phyloP scores from a whole-genome alignment of 2,797 vertebrate species.

The Lophius americanus region DNA sequence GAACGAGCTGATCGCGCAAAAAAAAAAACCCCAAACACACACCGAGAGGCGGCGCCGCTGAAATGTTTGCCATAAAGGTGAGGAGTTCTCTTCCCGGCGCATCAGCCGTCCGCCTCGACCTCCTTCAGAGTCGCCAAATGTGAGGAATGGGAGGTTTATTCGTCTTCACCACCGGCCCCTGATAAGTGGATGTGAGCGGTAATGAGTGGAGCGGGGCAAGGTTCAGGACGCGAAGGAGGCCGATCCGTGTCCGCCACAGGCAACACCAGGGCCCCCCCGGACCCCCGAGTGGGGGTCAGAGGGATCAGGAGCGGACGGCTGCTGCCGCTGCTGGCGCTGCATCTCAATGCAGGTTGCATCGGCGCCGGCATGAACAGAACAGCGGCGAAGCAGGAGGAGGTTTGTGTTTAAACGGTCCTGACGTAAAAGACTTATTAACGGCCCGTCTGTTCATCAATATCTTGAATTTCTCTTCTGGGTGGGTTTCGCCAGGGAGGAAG shows the following conservation, averaged over 20 bases:
- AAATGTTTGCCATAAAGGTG: slow-evolving; percentile 26
- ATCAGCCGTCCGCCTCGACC: slow-evolving; percentile 24
- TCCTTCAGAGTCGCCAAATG: slow-evolving; percentile 32
- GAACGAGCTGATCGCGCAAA: slow-evolving; percentile 44
- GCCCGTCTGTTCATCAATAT: slow-evolving; percentile 61
- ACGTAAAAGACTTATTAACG: slow-evolving; percentile 58
- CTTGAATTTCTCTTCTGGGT: slow-evolving; percentile 68
- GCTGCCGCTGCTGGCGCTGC: slow-evolving; percentile 62
- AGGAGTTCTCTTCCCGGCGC: slow-evolving; percentile 21
- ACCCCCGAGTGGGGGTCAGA: slow-evolving; percentile 59
- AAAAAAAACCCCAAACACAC: slow-evolving; percentile 1
- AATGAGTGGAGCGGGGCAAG: slow-evolving; percentile 69
- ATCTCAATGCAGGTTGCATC: slow-evolving; percentile 38
- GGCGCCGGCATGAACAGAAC: slow-evolving; percentile 42
- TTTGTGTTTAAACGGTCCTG: slow-evolving; percentile 50
- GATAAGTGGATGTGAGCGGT: slow-evolving; percentile 67
- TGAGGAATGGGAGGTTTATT: slow-evolving; percentile 40
- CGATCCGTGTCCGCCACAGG: slow-evolving; percentile 72
- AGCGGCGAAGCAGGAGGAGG: slow-evolving; percentile 39
- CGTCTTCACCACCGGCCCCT: slow-evolving; percentile 32
- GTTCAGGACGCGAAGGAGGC: slow-evolving; percentile 69
- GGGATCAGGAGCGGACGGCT: slow-evolving; percentile 60
- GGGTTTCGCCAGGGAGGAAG: slow-evolving; percentile 57
- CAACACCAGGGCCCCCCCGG: slow-evolving; percentile 34
- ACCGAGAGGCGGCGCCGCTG: slow-evolving; percentile 21